Evolutionary conservation across 2,113 vertebrate genomes (phyloP), one percentile per base, ranked within the genome.

Genomic region (Rhombomys opimus): DNA sequence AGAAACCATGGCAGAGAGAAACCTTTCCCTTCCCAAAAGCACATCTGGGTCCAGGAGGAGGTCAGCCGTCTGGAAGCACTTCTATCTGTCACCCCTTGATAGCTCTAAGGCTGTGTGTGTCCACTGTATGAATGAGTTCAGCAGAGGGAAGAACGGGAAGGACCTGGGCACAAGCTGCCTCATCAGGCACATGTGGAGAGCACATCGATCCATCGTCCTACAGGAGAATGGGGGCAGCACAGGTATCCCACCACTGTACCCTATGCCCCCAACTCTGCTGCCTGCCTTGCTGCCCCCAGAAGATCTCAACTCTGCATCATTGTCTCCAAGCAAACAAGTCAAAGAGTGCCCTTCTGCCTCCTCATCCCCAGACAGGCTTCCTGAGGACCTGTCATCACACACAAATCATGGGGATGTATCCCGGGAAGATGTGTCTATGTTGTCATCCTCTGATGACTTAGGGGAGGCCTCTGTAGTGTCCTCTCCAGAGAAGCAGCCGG

Each of bases 121-220:
- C 96, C 99, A 99, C 95, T 99, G 99, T 97, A 99, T 99, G 99
- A 99, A 99, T 93, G 99, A 99, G 98, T 99, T 99, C 98, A 99
- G 99, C 97, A 97, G 99, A 41, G 99, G 99, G 2, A 99, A 99
- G 98, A 99, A 99, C 50, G 99, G 99, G 4, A 99, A 99, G 98
- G 99, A 99, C 97, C 97, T 99, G 63, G 99, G 99, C 94, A 99
- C 99, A 0, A 99, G 99, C 98, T 99, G 99, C 98, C 99, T 99
- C 72, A 99, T 99, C 96, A 98, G 99, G 84, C 99, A 99, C 61
- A 99, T 99, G 99, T 99, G 99, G 99, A 98, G 99, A 94, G 99
- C 99, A 3, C 99, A 99, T 98, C 99, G 99, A 94, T 99, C 99
- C 92, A 99, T 99, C 13, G 99, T 99, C 92, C 98, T 99, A n/a